Percentiles rank a stretch among this genome's conserved stretches.
Conservation (phyloP, 53 echinoderm and acorn worm genomes). For the Temnopleurus reevesii region DNA sequence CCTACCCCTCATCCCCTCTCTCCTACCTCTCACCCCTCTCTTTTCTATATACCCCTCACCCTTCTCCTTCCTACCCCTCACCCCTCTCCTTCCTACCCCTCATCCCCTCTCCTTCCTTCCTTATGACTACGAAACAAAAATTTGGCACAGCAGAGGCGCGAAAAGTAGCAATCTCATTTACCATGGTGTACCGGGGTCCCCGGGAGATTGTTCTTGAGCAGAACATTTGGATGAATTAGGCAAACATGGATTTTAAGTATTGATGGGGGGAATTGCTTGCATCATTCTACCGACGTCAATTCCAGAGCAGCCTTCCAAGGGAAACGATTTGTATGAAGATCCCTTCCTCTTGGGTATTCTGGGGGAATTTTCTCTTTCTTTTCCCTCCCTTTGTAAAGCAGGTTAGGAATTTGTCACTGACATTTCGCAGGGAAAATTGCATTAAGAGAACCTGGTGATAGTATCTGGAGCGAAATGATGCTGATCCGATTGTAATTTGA, state of each 20-base stretch:
- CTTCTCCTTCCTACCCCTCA: not conserved
- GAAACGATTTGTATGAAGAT: not conserved
- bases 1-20: not conserved
- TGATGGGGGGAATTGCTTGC: not conserved
- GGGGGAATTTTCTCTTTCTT: not conserved
- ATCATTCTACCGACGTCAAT: not conserved
- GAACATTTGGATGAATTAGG: not conserved
- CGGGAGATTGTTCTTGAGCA: not conserved
- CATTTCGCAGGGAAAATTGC: not conserved
- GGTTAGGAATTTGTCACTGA: not conserved
- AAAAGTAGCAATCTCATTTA: not conserved
- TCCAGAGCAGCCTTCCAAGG: not conserved
- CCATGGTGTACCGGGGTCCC: not conserved
- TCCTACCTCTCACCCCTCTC: not conserved
- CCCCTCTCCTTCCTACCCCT: not conserved
- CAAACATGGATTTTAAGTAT: constrained; percentile 7
- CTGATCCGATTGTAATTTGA: no score
- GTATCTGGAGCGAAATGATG: not conserved
- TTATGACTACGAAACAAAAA: not conserved
- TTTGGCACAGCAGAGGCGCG: not conserved
- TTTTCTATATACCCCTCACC: not conserved
- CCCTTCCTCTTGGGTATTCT: not conserved
- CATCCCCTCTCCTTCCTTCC: not conserved
- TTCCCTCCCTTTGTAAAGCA: not conserved
- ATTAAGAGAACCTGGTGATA: not conserved